These are phyloP conservation scores for Drosophila dives DNA, from an alignment of 2,888 invertebrate species.

Conservation along the genomic window DNA sequence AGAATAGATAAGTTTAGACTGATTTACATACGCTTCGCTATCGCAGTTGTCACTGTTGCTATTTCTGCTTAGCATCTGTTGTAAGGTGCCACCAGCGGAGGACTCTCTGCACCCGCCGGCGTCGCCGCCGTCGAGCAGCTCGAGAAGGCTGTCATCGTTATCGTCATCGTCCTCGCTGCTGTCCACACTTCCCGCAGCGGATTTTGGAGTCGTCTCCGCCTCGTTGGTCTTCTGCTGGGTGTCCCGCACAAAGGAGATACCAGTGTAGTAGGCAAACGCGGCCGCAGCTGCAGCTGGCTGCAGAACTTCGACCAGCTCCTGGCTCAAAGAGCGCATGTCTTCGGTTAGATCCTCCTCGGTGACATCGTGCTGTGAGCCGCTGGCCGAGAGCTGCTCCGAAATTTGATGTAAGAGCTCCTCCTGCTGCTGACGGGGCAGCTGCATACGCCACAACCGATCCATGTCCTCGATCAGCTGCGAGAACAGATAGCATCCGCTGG, in stretches of 20 bases:
- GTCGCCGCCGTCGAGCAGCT: conserved; percentile 48
- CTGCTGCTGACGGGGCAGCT: conserved; percentile 73
- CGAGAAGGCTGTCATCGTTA: conserved; percentile 68
- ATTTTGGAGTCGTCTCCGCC: conserved; percentile 24
- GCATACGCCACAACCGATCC: conserved; percentile 81
- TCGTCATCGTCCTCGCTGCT: conserved; percentile 69
- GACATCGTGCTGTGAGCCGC: conserved; percentile 47
- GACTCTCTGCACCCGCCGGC: conserved; percentile 42
- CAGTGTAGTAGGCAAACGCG: conserved; percentile 76
- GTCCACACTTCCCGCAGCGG: conserved; percentile 54
- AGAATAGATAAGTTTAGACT: neutral
- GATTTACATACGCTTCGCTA: conserved; percentile 68
- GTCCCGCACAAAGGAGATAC: conserved; percentile 78
- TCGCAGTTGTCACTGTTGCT: conserved; percentile 65
- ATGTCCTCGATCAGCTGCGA: conserved; percentile 83
- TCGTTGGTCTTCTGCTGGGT: conserved; percentile 45
- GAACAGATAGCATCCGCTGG: conserved; percentile 73
- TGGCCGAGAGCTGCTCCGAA: conserved; percentile 73
- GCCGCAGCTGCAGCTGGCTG: conserved; percentile 71
- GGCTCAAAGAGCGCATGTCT: conserved; percentile 53
- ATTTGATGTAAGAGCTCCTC: conserved; percentile 80
- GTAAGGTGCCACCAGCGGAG: conserved; percentile 59
- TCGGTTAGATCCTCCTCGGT: conserved; percentile 36
- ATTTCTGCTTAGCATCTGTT: conserved; percentile 66
- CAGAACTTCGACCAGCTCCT: conserved; percentile 64